Evolutionary conservation across 2,888 invertebrate genomes (phyloP).

Genomic region (Sphaerophoria taeniata): DNA sequence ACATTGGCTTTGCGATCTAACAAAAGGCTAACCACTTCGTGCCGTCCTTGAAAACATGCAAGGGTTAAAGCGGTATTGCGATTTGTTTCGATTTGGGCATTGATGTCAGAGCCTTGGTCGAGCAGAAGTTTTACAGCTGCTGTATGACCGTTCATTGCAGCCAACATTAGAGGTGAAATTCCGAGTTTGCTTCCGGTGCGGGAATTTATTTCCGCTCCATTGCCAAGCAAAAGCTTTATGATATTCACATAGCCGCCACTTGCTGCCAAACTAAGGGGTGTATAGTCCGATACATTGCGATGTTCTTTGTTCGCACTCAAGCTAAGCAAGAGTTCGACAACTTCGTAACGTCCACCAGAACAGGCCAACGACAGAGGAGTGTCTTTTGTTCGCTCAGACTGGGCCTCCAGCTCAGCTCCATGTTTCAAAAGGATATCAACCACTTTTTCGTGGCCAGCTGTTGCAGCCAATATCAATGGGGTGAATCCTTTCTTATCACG

Average conservation of each 20-base stretch:
- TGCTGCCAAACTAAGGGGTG: conserved; percentile 98
- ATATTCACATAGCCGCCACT: conserved; percentile 99
- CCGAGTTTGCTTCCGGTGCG: conserved; percentile 98
- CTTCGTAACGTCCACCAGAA: conserved; percentile 98
- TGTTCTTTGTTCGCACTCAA: conserved; percentile 98
- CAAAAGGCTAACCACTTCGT: conserved; percentile 98
- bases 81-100: conserved; percentile 99
- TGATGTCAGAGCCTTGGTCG: conserved; percentile 99
- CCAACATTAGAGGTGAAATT: conserved; percentile 99
- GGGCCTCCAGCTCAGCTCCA: conserved; percentile 98
- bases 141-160: conserved; percentile 99
- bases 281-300: conserved; percentile 99
- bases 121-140: conserved; percentile 96
- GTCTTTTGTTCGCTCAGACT: conserved; percentile 99
- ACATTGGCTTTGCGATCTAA: conserved; percentile 99
- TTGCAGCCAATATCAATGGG: conserved; percentile 97
- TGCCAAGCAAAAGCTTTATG: conserved; percentile 94
- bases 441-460: conserved; percentile 95
- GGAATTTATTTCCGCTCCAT: conserved; percentile 99
- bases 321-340: conserved; percentile 94
- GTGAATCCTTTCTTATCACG: conserved; percentile 99
- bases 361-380: conserved; percentile 98
- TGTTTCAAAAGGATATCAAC: conserved; percentile 97
- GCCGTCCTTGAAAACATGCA: conserved; percentile 99
- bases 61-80: conserved; percentile 98